Conservation (phyloP, 2,113 vertebrate species). For the Turdus rufiventris region DNA sequence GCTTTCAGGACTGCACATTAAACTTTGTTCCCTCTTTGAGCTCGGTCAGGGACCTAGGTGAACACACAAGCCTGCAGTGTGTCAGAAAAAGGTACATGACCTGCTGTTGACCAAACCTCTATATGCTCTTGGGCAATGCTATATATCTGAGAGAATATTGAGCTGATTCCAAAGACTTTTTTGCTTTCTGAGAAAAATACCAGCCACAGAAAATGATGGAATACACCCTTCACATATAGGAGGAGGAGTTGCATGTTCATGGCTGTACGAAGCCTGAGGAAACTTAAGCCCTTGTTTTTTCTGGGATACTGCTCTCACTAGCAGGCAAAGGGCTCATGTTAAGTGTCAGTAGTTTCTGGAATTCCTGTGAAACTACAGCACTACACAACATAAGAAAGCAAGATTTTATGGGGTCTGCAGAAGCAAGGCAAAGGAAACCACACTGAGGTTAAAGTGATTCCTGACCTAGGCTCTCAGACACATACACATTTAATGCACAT, state of each 20-base stretch:
- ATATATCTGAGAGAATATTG: not conserved
- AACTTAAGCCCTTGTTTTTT: not conserved
- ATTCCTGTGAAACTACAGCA: not conserved
- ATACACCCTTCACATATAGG: not conserved
- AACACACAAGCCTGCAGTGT: fast-evolving
- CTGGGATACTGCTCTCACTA: not conserved
- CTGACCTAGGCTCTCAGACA: not conserved
- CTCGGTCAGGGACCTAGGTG: not conserved
- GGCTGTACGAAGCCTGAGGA: not conserved
- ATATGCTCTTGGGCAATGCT: fast-evolving
- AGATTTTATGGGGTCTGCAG: not conserved
- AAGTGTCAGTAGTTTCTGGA: not conserved
- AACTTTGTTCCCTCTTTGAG: not conserved
- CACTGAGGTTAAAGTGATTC: not conserved
- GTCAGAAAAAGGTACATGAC: not conserved
- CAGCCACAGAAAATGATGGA: not conserved
- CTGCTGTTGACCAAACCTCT: not conserved
- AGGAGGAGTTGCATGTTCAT: not conserved
- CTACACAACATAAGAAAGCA: not conserved
- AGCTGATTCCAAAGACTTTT: not conserved
- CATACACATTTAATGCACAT: not conserved
- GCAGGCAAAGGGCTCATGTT: not conserved
- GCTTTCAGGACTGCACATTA: not conserved
- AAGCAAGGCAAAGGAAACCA: not conserved
- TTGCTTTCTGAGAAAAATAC: not conserved